Conservation (phyloP, 2,797 vertebrate genomes). For the Phrynocephalus forsythii region DNA sequence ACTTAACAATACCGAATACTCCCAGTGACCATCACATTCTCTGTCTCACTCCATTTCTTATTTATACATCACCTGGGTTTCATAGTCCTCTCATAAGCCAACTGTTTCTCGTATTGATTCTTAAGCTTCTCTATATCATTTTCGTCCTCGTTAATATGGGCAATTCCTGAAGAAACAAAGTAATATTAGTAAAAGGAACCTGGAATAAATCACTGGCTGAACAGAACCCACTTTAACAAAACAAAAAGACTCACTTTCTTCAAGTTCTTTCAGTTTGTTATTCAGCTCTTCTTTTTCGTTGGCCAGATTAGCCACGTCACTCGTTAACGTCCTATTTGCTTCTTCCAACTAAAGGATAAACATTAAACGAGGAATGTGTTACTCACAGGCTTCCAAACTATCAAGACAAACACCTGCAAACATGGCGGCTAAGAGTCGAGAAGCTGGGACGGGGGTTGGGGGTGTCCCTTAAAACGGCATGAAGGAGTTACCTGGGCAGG, state of each 20-base stretch:
- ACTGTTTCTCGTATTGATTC: constrained; percentile 91
- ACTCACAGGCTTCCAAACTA: background rate
- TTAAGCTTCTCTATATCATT: constrained; percentile 87
- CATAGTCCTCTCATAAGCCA: constrained; percentile 92
- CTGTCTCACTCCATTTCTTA: background rate
- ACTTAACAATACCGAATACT: background rate
- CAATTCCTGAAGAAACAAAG: constrained; percentile 80
- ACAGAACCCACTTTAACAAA: constrained; percentile 25
- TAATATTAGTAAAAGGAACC: constrained; percentile 26
- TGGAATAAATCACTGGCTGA: constrained; percentile 8
- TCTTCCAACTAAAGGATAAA: constrained; percentile 88
- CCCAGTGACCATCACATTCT: background rate
- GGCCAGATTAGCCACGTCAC: constrained; percentile 94
- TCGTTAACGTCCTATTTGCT: constrained; percentile 94
- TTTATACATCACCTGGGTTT: constrained; percentile 88
- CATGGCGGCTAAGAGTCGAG: background rate
- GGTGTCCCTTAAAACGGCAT: background rate
- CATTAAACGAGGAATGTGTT: background rate
- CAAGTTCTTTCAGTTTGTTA: constrained; percentile 90
- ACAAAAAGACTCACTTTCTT: constrained; percentile 86
- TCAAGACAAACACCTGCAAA: background rate
- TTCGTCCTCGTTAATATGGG: constrained; percentile 89
- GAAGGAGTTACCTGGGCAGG: background rate
- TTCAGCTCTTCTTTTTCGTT: constrained; percentile 97
- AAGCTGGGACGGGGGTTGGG: background rate